Conservation (phyloP, 2,113 vertebrate species). For the Accipiter virgatus region DNA sequence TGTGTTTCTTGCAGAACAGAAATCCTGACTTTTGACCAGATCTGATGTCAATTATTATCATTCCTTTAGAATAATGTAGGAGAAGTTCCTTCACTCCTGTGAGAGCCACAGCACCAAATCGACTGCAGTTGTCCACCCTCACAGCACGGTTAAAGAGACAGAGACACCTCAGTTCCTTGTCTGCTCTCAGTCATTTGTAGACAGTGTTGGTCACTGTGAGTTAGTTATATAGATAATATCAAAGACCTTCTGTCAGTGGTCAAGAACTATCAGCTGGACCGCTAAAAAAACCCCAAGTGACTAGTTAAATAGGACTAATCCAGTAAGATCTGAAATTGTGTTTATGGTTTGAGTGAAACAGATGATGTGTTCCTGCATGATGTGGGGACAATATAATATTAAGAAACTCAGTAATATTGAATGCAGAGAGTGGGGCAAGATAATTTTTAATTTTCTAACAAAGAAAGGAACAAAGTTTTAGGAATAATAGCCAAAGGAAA, state of each 20-base stretch:
- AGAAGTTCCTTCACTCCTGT: background rate
- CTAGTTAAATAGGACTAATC: background rate
- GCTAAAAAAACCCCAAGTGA: background rate
- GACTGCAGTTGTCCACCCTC: background rate
- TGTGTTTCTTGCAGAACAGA: background rate
- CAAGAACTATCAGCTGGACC: background rate
- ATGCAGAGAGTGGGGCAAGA: background rate
- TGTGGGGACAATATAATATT: background rate
- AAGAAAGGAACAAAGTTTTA: background rate
- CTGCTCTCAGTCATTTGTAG: background rate
- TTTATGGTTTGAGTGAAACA: background rate
- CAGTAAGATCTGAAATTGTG: background rate
- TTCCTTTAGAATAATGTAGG: background rate
- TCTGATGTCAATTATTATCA: background rate
- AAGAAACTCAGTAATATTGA: background rate
- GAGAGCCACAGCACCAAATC: background rate
- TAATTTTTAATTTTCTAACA: background rate
- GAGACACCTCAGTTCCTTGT: background rate
- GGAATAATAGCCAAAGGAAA: background rate
- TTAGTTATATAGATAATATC: background rate
- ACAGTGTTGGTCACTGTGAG: background rate
- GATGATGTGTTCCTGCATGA: background rate
- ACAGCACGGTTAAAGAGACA: background rate
- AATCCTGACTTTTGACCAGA: background rate
- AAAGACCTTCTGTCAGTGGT: background rate